phyloP scores from a whole-genome alignment of 2,797 vertebrate species.

The Odontamblyopus lacepedii region DNA sequence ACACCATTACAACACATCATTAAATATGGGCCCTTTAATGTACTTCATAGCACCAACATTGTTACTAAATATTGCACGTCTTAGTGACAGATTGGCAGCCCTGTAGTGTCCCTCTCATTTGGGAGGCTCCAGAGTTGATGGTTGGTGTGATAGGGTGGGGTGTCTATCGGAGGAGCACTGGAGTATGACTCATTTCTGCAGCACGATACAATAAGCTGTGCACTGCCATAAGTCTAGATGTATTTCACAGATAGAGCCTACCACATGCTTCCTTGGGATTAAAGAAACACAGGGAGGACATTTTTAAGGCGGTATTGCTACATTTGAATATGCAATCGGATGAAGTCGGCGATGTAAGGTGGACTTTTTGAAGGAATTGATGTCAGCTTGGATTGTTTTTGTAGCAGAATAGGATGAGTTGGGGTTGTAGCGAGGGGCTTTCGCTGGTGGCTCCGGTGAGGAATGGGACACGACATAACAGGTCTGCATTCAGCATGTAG shows the following conservation, averaged over 20 bases:
- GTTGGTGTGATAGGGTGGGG: conserved; percentile 69
- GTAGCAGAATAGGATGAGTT: conserved; percentile 43
- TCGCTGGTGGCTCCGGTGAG: conserved; percentile 47
- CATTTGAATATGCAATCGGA: conserved; percentile 17
- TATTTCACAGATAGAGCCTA: conserved; percentile 53
- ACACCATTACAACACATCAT: too few species aligned
- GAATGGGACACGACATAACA: conserved; percentile 46
- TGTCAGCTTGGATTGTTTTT: conserved; percentile 23
- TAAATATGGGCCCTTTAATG: too few species aligned
- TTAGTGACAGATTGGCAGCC: too few species aligned
- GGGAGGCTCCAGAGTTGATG: conserved; percentile 50
- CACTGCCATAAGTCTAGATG: conserved; percentile 60
- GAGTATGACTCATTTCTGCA: conserved; percentile 83
- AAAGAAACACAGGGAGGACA: background rate
- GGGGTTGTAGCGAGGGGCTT: conserved; percentile 58
- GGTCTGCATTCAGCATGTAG: conserved; percentile 65
- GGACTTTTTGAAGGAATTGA: conserved; percentile 16
- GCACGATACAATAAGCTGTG: conserved; percentile 72
- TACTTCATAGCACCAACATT: too few species aligned
- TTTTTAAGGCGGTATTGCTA: conserved; percentile 6
- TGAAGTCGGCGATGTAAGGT: background rate
- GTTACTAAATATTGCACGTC: too few species aligned
- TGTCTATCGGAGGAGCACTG: conserved; percentile 73
- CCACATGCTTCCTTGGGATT: conserved; percentile 32
- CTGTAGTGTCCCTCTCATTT: background rate